Percentiles rank a stretch among this genome's conserved stretches.
Evolutionary conservation across 2,113 vertebrate genomes (phyloP).

Genomic region (Odocoileus hemionus): DNA sequence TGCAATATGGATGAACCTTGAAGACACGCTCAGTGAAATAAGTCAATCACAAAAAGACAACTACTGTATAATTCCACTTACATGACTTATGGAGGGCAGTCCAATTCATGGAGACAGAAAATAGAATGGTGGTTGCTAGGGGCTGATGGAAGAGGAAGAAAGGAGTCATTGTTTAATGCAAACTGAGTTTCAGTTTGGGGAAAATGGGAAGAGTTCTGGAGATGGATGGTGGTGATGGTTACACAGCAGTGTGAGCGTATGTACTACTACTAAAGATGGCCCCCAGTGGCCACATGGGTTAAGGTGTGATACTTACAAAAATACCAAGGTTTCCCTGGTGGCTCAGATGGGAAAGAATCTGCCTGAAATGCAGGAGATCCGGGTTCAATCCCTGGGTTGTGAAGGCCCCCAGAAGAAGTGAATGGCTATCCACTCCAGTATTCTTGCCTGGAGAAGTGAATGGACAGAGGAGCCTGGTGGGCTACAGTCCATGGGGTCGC

Average conservation of each 20-base stretch:
- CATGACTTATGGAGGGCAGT: neutral
- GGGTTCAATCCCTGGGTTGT: neutral
- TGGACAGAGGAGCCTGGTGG: neutral
- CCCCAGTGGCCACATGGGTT: neutral
- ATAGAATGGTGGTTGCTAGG: neutral
- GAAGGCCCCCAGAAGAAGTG: neutral
- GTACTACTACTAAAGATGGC: neutral
- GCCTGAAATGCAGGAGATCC: neutral
- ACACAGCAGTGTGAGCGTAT: neutral
- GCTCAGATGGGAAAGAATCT: neutral
- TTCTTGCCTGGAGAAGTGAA: neutral
- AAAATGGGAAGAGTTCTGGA: neutral
- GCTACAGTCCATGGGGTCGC: neutral
- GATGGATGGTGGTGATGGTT: neutral
- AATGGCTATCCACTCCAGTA: neutral
- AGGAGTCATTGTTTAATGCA: no score
- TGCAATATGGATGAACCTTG: neutral
- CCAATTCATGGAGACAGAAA: neutral
- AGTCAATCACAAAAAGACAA: neutral
- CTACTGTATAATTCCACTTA: neutral
- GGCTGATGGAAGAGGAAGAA: neutral
- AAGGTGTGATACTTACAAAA: neutral
- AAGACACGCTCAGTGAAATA: neutral
- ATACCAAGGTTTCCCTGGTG: neutral
- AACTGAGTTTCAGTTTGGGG: neutral